Evolutionary conservation across 2,797 vertebrate genomes (phyloP), one percentile per base, ranked within the genome.

Genomic region (Characodon lateralis): DNA sequence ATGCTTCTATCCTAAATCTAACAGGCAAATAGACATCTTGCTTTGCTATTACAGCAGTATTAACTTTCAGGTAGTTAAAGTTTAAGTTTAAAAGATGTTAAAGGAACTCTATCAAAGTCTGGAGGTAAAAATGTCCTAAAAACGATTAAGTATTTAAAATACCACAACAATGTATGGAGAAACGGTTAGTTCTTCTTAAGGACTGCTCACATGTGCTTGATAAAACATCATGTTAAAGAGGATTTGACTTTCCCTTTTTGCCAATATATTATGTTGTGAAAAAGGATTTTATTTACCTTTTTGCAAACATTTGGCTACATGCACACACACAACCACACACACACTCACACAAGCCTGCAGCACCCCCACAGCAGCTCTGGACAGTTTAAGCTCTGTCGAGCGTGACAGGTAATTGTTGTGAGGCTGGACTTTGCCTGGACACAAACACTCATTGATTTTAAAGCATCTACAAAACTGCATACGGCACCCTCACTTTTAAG

Each of bases 381-480:
- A 84, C 79, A 86, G 82, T 89, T 88, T 89, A 53, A 75, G 26
- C 56, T 26, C 46, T 72, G 75, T 74, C 61, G 65, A 71, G 75
- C 75, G 58, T 70, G 72, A 85, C 83, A 85, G 83, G 78, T 86
- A 68, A 82, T 70, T 84, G 76, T 73, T 71, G 72, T n/a, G 72
- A 73, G 55, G 65, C 78, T 68, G 59, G 26, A 0, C 50, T 79
- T 71, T 65, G 46, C 73, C 71, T 7, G 53, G 78, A 74, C 79
- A 4, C 24, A 61, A 61, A 73, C 79, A 69, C 70, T 73, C 81
- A 73, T 73, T 68, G 2, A 83, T 83, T 65, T 70, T 70, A 73
- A 78, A 74, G 46, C 56, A 72, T 77, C 72, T 76, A 77, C 69
- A 73, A 39, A 63, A 8, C n/a, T 46, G 18, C 51, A 28, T 10